Base-by-base conservation (phyloP, 2,113 vertebrate species). In the Phyllostomus hastatus region DNA sequence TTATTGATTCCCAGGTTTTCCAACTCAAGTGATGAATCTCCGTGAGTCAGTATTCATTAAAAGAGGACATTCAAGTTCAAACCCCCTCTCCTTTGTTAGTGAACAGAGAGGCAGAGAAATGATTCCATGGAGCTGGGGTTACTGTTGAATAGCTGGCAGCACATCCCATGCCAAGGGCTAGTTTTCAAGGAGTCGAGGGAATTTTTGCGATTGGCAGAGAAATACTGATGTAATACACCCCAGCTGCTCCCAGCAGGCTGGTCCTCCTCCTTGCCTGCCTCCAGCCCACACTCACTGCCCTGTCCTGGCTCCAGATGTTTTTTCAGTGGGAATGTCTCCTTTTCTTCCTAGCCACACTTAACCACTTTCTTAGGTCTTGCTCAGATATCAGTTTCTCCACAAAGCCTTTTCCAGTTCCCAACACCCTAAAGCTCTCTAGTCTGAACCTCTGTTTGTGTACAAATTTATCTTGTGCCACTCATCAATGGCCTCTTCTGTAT, bases 1-100 rank as follows among this genome's bases (percentile, higher is more conserved):
- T 98, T 98, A 98, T 98, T 97, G 98, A 98, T 96, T 98, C 92
- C 80, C 95, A 94, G 90, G 95, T 98, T 98, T 98, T 97, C 96
- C 96, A 98, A 98, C 95, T 95, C 90, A 96, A 97, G 35, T 97
- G 97, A 96, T 97, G 98, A 98, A 97, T 98, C 97, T 97, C 96
- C 94, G 96, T 69, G 95, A 98, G 98, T 98, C 96, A 96, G 97
- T 97, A 96, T 98, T 98, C 97, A 97, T 98, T 98, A 97, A 96
- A 96, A 97, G 96, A 98, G 95, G 97, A 97, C 91, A 97, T 72
- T 72, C 79, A 82, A 88, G 90, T 96, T 95, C 94, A 98, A 97
- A 95, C 46, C 73, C 88, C 85, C 97, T 83, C 81, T 97, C 92
- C 76, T 96, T 98, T 97, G 95, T 97, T 89, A 97, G 85, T 84